Evolutionary conservation across 2,888 invertebrate species (phyloP), one percentile per base, ranked within the genome.

Genomic region (Lepidochitona cinerea): DNA sequence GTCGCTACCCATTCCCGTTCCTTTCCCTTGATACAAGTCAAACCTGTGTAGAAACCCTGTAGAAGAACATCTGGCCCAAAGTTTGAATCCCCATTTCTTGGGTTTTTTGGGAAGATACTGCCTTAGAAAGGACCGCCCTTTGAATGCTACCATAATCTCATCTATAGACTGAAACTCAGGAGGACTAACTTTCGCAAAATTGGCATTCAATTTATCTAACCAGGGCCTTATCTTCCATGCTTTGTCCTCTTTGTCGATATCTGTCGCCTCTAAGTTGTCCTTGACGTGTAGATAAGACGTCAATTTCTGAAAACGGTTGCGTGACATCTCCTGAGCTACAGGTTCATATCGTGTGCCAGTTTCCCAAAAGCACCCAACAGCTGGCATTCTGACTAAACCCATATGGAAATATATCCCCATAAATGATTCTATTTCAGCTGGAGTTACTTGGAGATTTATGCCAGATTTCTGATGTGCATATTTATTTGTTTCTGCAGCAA

Each of bases 101-200:
- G 78, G 76, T 54, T 81, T 78, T 4, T 70, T 64, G 7, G 66
- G 54, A 33, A 78, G 68, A 68, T 76, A 79, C 49, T 78, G 75
- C 59, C 69, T 75, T n/a, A 78, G 36, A 69, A 71, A 73, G 6
- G 53, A 70, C 33, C 78, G 71, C 3, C 85, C 84, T 74, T 85
- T 87, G 80, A 85, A 87, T 32, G 85, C 83, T 5, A 83, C 80
- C 75, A 85, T 85, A 14, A 83, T 72, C 71, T 88, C 84, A 75
- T 88, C 86, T 33, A 86, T 73, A 14, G 80, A 75, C 59, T 78
- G 69, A 37, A 80, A 68, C 71, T 87, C 85, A 71, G 85, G 83
- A 32, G 82, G 79, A 72, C 82, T 79, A 68, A 86, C 74, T 70
- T 77, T 79, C 37, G 65, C 36, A 49, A 81, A 77, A 70, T 82